Conservation (phyloP, 2,888 invertebrate genomes). For the Minunthozetes semirufus region DNA sequence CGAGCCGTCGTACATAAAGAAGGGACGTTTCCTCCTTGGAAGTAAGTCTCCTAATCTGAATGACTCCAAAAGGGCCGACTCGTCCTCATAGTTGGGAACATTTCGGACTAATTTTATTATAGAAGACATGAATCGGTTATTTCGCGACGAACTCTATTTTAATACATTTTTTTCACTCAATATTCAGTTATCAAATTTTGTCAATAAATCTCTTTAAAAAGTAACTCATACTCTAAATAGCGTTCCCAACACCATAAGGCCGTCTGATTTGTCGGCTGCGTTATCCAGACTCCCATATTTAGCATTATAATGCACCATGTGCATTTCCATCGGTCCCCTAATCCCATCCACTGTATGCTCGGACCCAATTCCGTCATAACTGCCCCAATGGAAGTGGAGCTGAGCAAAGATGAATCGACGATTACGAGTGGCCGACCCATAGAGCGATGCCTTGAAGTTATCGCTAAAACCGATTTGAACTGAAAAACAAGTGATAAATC, state of each 20-base stretch:
- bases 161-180: neutral
- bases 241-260: slow-evolving; percentile 24
- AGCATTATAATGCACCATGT: slow-evolving; percentile 28
- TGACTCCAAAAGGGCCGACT: neutral
- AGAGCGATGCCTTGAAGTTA: neutral
- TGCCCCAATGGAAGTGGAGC: slow-evolving; percentile 76
- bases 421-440: slow-evolving; percentile 7
- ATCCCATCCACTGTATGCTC: slow-evolving; percentile 68
- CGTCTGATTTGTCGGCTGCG: slow-evolving; percentile 27
- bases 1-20: slow-evolving; percentile 19
- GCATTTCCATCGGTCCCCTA: slow-evolving; percentile 53
- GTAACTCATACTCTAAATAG: neutral
- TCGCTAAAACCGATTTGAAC: slow-evolving; percentile 22
- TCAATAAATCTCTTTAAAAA: neutral
- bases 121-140: neutral
- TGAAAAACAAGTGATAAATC: neutral
- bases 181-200: neutral
- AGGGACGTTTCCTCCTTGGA: neutral
- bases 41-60: neutral
- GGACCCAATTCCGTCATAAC: slow-evolving; percentile 64
- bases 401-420: slow-evolving; percentile 49
- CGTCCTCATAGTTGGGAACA: slow-evolving; percentile 26
- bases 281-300: slow-evolving; percentile 1
- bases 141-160: slow-evolving; percentile 2
- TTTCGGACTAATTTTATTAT: slow-evolving; percentile 8